These are phyloP conservation scores for Elanoides forficatus DNA, from an alignment of 2,113 vertebrate genomes.

Conservation along the genomic window DNA sequence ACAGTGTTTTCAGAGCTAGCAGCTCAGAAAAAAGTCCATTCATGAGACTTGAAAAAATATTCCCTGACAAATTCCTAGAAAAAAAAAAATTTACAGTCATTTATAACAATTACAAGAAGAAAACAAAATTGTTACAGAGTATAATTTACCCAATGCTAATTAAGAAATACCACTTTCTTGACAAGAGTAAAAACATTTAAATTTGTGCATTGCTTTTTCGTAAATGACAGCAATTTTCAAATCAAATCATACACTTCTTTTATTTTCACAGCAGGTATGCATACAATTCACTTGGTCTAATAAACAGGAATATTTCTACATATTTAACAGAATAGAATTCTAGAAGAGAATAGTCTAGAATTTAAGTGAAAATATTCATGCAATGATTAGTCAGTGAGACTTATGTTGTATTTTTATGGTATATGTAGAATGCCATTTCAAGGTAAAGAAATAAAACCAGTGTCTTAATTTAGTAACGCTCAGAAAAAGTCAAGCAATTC, in stretches of 20 bases:
- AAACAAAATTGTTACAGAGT: neutral
- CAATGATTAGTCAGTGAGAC: neutral
- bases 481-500: neutral
- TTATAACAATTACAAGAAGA: neutral
- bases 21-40: conserved; percentile 84
- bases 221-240: neutral
- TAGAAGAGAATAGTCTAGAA: neutral
- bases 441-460: neutral
- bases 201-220: neutral
- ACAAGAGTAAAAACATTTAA: neutral
- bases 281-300: neutral
- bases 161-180: neutral
- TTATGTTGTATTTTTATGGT: neutral
- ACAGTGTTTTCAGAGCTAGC: conserved; percentile 82
- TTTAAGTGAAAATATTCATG: neutral
- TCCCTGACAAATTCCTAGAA: conserved; percentile 86
- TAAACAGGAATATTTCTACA: neutral
- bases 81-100: neutral
- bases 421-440: neutral
- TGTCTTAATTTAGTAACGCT: neutral
- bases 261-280: neutral
- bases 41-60: conserved; percentile 88
- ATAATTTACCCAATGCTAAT: neutral
- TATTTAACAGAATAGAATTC: neutral
- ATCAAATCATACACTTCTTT: neutral